Evolutionary conservation across 2,797 vertebrate genomes (phyloP).

Genomic region (Chloroceryle inda): DNA sequence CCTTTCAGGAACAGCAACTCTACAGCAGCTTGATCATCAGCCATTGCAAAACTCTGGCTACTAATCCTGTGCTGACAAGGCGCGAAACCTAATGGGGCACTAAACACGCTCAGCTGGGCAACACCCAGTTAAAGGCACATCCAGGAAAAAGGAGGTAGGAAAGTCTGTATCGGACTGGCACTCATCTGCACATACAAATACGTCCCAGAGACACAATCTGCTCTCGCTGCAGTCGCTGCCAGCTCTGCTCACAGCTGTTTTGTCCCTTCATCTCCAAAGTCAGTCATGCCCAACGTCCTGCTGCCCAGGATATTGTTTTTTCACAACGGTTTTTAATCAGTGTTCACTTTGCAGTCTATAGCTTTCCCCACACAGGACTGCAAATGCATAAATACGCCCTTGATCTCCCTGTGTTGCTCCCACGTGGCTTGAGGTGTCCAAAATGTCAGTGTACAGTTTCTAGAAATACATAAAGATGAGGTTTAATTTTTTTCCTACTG

Average conservation of each 20-base stretch:
- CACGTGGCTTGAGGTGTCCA: neutral
- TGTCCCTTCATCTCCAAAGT: neutral
- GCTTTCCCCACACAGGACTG: neutral
- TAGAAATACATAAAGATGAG: neutral
- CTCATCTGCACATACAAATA: neutral
- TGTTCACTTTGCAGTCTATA: neutral
- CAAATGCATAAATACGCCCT: neutral
- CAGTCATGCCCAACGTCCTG: neutral
- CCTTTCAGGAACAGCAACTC: neutral
- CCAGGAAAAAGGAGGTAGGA: neutral
- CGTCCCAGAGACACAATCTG: neutral
- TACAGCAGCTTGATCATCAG: neutral
- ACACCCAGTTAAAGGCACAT: slow-evolving; percentile 4
- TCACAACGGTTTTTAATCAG: neutral
- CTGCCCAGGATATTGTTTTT: neutral
- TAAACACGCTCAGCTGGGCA: neutral
- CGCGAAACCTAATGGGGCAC: neutral
- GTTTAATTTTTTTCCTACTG: neutral
- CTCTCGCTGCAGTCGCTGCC: rapidly evolving
- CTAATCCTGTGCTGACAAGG: neutral
- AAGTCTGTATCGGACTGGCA: neutral
- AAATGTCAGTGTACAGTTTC: neutral
- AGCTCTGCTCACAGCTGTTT: neutral
- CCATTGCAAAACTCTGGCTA: neutral
- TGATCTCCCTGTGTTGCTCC: neutral